Evolutionary conservation across 1,140 invertebrate genomes (phyloP).

Genomic region (Drosophila bipectinata): DNA sequence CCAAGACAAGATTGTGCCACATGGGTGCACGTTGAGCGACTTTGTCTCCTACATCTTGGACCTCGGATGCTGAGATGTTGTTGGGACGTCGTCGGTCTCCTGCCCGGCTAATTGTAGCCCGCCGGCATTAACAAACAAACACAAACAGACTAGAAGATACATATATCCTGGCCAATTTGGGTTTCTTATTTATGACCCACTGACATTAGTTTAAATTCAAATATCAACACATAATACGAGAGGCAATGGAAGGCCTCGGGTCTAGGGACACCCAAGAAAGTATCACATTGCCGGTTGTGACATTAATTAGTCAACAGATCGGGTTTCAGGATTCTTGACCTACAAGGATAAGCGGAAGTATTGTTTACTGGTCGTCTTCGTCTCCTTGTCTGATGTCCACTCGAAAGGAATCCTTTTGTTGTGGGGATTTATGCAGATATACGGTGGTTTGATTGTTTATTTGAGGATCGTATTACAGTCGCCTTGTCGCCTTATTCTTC

Average conservation of each 20-base stretch:
- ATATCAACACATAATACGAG: conserved; percentile 71
- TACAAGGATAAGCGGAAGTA: conserved; percentile 60
- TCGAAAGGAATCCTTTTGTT: conserved; percentile 41
- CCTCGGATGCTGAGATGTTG: neutral
- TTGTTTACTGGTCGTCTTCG: conserved; percentile 29
- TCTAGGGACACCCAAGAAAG: conserved; percentile 14
- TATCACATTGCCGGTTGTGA: conserved; percentile 53
- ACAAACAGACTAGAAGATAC: neutral
- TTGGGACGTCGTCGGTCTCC: conserved; percentile 7
- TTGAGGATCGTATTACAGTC: conserved; percentile 52
- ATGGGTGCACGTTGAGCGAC: conserved; percentile 51
- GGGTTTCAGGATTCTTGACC: conserved; percentile 62
- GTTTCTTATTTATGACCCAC: conserved; percentile 65
- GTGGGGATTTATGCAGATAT: conserved; percentile 22
- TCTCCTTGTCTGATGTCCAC: conserved; percentile 26
- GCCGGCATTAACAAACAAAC: conserved; percentile 36
- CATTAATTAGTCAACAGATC: conserved; percentile 60
- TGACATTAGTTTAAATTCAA: conserved; percentile 74
- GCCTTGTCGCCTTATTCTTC: neutral
- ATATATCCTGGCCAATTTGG: conserved; percentile 31
- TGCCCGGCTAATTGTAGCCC: conserved; percentile 56
- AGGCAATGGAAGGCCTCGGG: conserved; percentile 2
- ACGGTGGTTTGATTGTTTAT: conserved; percentile 29
- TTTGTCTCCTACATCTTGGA: conserved; percentile 8
- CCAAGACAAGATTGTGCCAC: conserved; percentile 58